Evolutionary conservation across 2,888 invertebrate species (phyloP).

Genomic region (Stenodera caucasica): DNA sequence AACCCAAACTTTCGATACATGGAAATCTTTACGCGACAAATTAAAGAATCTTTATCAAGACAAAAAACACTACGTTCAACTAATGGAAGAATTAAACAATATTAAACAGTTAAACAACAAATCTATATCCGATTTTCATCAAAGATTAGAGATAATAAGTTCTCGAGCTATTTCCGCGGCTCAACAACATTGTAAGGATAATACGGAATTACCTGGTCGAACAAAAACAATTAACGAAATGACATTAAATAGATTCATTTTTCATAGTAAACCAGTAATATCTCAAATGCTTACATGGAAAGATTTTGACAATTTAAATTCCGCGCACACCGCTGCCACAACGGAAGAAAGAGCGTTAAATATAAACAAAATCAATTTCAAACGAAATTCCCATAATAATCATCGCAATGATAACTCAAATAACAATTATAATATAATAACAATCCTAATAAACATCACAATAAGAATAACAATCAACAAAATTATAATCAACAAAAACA

Average conservation of each 20-base stretch:
- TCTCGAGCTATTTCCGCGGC: not conserved
- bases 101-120: constrained; percentile 1
- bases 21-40: not conserved
- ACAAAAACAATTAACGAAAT: constrained; percentile 7
- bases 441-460: not conserved
- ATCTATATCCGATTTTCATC: not conserved
- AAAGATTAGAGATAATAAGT: not conserved
- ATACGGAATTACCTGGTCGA: not conserved
- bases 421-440: too few species aligned
- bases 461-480: not conserved
- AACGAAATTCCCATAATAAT: not conserved
- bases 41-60: not conserved
- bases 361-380: too few species aligned
- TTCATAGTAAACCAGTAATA: not conserved
- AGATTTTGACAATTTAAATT: not conserved
- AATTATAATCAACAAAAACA: not conserved
- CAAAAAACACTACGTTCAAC: not conserved
- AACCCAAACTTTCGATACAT: not conserved
- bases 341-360: not conserved
- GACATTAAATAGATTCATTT: constrained; percentile 1
- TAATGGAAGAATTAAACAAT: constrained; percentile 9
- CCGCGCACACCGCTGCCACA: not conserved
- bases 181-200: not conserved
- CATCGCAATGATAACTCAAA: not conserved
- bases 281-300: not conserved